Evolutionary conservation across 2,797 vertebrate species (phyloP), one percentile per base, ranked within the genome.

Genomic region (Pyrocephalus nanus): DNA sequence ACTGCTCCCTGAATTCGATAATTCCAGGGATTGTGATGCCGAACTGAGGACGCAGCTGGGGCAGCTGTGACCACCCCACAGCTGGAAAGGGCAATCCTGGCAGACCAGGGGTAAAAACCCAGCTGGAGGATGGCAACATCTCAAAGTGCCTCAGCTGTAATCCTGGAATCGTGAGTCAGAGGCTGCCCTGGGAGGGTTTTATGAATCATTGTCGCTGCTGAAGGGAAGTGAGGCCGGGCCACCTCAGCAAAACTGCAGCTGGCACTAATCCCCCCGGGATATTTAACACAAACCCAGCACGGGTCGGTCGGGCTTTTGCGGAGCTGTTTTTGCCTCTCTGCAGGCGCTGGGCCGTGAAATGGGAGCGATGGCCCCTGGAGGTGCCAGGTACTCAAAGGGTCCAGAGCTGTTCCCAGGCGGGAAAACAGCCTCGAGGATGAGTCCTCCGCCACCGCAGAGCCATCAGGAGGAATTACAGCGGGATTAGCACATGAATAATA

Each of bases 231-330:
- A 47, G 89, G 50, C 50, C 50, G 29, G 84, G 40, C 88, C 79
- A 70, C 42, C 91, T 94, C 91, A 96, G 92, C 91, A 82, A 34
- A 95, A 89, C 40, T 92, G 95, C 95, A 94, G 91, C 95, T 96
- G 95, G 92, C 92, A 82, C 85, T 92, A 92, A 94, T 94, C 87
- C 87, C 87, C 74, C 48, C 4, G 5, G 4, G 15, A 17, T 42
- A 61, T 60, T 89, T 32, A 62, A 25, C 75, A 57, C 72, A 70
- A 86, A 55, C 43, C 81, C 84, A 43, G 62, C 70, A 19, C 87
- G 74, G 84, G 91, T 29, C 73, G 78, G 50, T 15, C 15, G 67
- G 60, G 67, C 21, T 79, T 51, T 29, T 51, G 73, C 79, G 58
- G 61, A 25, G 38, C 50, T 29, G 50, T 6, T 51, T 40, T 27